phyloP scores from a whole-genome alignment of 2,113 vertebrate genomes.

The Osmerus mordax region DNA sequence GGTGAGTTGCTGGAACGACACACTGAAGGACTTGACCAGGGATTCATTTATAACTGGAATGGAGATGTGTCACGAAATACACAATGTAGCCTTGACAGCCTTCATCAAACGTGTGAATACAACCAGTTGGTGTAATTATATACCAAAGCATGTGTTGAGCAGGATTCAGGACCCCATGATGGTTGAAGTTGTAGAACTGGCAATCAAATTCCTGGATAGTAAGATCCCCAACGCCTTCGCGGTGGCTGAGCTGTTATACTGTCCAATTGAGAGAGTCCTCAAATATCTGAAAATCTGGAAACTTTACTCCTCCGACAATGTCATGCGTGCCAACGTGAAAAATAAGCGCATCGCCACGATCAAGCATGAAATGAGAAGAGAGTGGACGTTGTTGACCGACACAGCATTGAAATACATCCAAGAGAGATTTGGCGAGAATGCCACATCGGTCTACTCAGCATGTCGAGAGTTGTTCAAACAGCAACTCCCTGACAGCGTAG shows the following conservation, averaged over 20 bases:
- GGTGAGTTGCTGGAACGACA: neutral
- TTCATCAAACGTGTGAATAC: neutral
- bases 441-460: no score
- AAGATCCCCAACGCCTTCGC: no score
- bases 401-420: neutral
- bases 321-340: no score
- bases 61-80: neutral
- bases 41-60: neutral
- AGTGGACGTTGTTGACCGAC: neutral
- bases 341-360: no score
- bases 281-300: neutral
- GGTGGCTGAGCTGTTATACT: no score
- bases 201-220: no score
- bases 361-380: no score
- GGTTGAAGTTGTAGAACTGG: neutral
- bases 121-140: neutral
- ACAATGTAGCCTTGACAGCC: neutral
- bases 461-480: no score
- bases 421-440: neutral
- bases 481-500: neutral
- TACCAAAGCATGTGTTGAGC: neutral
- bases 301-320: no score
- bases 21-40: neutral
- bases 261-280: no score
- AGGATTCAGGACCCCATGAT: neutral